Evolutionary conservation across 2,888 invertebrate genomes (phyloP).

Genomic region (Eristalis intricaria): DNA sequence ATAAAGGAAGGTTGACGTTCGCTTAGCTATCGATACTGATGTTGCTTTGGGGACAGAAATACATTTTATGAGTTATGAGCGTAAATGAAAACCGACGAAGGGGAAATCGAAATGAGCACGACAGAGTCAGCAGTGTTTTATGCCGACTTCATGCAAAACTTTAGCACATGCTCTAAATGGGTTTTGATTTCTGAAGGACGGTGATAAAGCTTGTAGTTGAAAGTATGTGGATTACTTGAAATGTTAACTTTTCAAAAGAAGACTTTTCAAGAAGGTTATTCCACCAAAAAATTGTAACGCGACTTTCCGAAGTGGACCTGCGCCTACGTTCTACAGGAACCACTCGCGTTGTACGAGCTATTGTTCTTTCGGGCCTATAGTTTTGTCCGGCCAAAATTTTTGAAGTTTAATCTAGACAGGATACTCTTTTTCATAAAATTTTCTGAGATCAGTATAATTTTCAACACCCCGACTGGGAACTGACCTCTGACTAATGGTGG

Average conservation of each 20-base stretch:
- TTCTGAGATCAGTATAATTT: no score
- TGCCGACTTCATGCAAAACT: neutral
- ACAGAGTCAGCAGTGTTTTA: neutral
- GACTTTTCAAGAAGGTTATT: no score
- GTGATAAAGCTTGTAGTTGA: neutral
- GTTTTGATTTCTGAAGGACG: neutral
- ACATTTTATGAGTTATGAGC: neutral
- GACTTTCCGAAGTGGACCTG: no score
- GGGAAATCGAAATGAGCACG: neutral
- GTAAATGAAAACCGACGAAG: neutral
- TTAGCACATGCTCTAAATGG: neutral
- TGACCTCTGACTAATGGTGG: no score
- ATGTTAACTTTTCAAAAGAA: neutral
- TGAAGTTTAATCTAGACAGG: no score
- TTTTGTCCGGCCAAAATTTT: no score
- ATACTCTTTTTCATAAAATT: no score
- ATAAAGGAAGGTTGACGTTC: neutral
- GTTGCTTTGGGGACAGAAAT: neutral
- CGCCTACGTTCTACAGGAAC: no score
- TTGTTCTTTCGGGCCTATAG: no score
- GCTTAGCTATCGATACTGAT: neutral
- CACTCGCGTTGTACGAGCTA: no score
- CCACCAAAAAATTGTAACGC: no score
- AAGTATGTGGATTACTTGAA: neutral
- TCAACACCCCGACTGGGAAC: no score